A percentile compares a stretch with the other conserved stretches of the same genome.
These are phyloP conservation scores for Colossoma macropomum DNA, from an alignment of 2,113 vertebrate species.

Conservation along the genomic window DNA sequence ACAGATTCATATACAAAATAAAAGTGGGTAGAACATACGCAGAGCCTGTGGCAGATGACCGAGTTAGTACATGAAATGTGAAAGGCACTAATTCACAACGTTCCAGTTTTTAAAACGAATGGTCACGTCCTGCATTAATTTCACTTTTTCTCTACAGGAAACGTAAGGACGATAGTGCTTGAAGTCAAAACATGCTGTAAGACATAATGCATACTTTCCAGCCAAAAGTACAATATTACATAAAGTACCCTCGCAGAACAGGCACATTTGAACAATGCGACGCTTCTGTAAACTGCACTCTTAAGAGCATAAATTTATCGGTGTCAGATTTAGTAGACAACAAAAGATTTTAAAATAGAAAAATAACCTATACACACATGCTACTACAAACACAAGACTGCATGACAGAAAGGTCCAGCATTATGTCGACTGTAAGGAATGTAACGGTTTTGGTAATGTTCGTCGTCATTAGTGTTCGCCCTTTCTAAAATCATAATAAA, in stretches of 20 bases:
- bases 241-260: conserved; percentile 1
- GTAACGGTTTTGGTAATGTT: conserved; percentile 23
- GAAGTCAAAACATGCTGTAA: conserved; percentile 30
- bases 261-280: conserved; percentile 22
- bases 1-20: conserved; percentile 74
- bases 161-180: conserved; percentile 32
- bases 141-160: neutral
- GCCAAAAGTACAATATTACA: conserved; percentile 12
- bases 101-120: conserved; percentile 73
- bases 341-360: conserved; percentile 25
- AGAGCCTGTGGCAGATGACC: conserved; percentile 16
- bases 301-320: neutral
- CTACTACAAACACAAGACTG: conserved; percentile 9
- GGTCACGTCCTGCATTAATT: conserved; percentile 34
- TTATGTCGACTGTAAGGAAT: conserved; percentile 36
- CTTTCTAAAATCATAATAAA: conserved; percentile 10
- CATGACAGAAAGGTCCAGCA: conserved; percentile 44
- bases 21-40: conserved; percentile 62
- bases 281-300: conserved; percentile 26
- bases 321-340: neutral
- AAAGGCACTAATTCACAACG: conserved; percentile 81
- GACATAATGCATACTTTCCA: conserved; percentile 61
- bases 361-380: conserved; percentile 35
- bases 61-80: conserved; percentile 78
- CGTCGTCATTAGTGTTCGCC: neutral